These are phyloP conservation scores for Drosophila nasuta DNA, from an alignment of 1,140 invertebrate species.

Conservation along the genomic window DNA sequence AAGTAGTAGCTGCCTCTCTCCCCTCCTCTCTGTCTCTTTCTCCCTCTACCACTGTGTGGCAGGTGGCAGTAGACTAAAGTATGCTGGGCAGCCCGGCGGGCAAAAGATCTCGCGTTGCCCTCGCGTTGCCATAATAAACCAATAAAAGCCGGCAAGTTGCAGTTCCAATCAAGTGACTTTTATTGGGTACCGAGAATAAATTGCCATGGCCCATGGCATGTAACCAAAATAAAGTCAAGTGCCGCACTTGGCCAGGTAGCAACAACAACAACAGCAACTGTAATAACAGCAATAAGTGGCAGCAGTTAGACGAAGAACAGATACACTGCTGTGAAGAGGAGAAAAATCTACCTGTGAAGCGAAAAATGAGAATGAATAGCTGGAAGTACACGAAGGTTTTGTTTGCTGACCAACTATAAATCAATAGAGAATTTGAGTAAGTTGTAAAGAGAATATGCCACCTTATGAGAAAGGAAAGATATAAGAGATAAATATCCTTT, in stretches of 20 bases:
- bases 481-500: too few relatives aligned
- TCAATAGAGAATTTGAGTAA: too few relatives aligned
- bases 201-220: constrained; percentile 70
- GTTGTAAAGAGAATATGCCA: too few relatives aligned
- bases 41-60: neutral
- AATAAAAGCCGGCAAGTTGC: constrained; percentile 76
- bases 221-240: constrained; percentile 75
- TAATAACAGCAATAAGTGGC: constrained; percentile 7
- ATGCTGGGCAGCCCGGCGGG: constrained; percentile 15
- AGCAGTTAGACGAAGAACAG: neutral
- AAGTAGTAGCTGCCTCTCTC: neutral
- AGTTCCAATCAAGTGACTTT: constrained; percentile 82
- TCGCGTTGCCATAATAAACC: constrained; percentile 75
- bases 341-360: neutral
- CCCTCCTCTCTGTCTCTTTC: too few relatives aligned
- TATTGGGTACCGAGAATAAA: constrained; percentile 71
- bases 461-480: too few relatives aligned
- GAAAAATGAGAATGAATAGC: too few relatives aligned
- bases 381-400: too few relatives aligned
- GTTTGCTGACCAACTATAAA: too few relatives aligned
- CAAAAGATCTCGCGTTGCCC: constrained; percentile 16
- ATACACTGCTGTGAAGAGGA: neutral
- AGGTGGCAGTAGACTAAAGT: constrained; percentile 7
- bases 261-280: constrained; percentile 39
- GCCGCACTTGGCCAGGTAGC: constrained; percentile 46